Evolutionary conservation across 2,888 invertebrate genomes (phyloP), one percentile per base, ranked within the genome.

Genomic region (Sussaba pulchella): DNA sequence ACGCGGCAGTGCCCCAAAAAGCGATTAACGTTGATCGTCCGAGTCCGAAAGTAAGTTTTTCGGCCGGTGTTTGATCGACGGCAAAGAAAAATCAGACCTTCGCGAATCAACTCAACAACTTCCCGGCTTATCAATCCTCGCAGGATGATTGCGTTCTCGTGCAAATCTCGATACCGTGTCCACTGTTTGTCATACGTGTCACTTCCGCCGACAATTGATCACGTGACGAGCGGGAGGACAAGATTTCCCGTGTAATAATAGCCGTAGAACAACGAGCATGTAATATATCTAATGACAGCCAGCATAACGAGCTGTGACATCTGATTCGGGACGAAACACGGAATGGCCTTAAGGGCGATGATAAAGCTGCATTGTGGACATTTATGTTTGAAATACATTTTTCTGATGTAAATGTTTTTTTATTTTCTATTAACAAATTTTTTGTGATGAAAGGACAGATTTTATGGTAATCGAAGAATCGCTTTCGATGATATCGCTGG

Each of bases 141-240:
- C 9, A 24, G 47, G 36, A 9, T 14, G 3, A 10, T 59, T 4
- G 57, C 19, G 12, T 17, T 59, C 57, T 36, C 36, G 57, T 36
- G 57, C 6, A 54, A 54, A 54, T 69, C 41, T 8, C 26, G 36
- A 36, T 14, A 8, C 36, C 12, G 36, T 63, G 54, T 52, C 61
- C 64, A 26, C 47, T 10, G 36, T 17, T 39, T 47, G 45, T 74
- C 52, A 74, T 31, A 54, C 52, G 14, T 52, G 69, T 54, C 69
- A 66, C 71, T 74, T 69, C n/a, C 19, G 63, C 39, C 63, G 4
- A 54, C 26, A 63, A 73, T 78, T 72, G 67, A 61, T 63, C 69
- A 69, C 69, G 61, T 73, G 61, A 43, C 73, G 59, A 8, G 14
- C 26, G 39, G 31, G n/a, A n/a, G 45, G 41, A 59, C 19, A 50